Percentiles rank a stretch among this genome's conserved stretches.
These are phyloP conservation scores for Xylota segnis DNA, from an alignment of 2,888 invertebrate species.

Conservation along the genomic window DNA sequence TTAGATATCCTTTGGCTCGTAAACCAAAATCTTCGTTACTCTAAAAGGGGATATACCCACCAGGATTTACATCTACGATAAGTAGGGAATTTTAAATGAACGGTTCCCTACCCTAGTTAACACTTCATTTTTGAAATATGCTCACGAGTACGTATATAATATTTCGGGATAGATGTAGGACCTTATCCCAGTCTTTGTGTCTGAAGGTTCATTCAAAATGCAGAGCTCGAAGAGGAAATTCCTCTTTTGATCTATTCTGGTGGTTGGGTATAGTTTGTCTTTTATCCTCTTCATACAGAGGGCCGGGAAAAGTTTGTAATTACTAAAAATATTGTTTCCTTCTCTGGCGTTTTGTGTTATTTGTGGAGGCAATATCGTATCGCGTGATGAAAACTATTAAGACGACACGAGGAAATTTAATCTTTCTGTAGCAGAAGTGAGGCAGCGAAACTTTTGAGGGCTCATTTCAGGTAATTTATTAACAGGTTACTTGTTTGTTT, in stretches of 20 bases:
- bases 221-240: background rate
- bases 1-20: slow-evolving; percentile 24
- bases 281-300: background rate
- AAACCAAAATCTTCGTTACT: slow-evolving; percentile 12
- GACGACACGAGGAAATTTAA: background rate
- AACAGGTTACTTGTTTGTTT: background rate
- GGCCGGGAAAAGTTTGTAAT: slow-evolving; percentile 12
- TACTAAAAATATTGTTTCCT: background rate
- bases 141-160: background rate
- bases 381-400: background rate
- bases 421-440: slow-evolving; percentile 27
- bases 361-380: background rate
- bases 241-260: background rate
- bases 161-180: slow-evolving; percentile 15
- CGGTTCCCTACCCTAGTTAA: slow-evolving; percentile 5
- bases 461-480: slow-evolving; percentile 45
- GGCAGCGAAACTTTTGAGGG: slow-evolving; percentile 7
- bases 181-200: background rate
- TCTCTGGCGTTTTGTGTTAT: background rate
- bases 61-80: background rate
- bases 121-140: slow-evolving; percentile 30
- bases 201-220: slow-evolving; percentile 3
- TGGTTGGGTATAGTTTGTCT: background rate
- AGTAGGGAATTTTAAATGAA: slow-evolving; percentile 1
- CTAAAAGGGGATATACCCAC: background rate